Conservation (phyloP, 2,113 vertebrate genomes). For the Microtus montanus region DNA sequence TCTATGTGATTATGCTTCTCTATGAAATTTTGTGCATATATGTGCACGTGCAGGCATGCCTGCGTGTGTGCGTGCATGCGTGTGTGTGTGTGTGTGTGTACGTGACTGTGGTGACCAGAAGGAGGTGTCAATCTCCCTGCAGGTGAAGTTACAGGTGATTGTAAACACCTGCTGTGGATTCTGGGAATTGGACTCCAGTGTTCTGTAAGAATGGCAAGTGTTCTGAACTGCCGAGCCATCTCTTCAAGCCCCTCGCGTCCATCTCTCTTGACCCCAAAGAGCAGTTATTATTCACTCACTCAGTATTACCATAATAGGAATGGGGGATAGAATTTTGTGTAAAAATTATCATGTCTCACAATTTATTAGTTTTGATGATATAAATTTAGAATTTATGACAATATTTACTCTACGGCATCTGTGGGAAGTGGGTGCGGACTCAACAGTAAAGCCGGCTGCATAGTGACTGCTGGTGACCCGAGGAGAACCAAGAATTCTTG, state of each 20-base stretch:
- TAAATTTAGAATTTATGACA: background rate
- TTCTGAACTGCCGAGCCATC: background rate
- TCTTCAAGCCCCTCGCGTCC: background rate
- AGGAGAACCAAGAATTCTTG: background rate
- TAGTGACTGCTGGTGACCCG: background rate
- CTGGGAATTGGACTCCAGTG: background rate
- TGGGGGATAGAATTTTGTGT: background rate
- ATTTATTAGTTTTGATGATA: slow-evolving; percentile 28
- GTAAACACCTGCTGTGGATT: background rate
- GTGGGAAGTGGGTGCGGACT: background rate
- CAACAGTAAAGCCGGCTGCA: background rate
- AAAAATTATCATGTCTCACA: slow-evolving; percentile 3
- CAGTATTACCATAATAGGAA: background rate
- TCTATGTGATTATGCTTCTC: background rate
- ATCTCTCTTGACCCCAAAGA: background rate
- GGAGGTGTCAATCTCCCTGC: background rate
- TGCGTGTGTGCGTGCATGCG: background rate
- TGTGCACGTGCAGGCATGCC: fast-evolving
- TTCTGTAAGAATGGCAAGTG: background rate
- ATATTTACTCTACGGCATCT: slow-evolving; percentile 14
- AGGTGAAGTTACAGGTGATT: background rate
- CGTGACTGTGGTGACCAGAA: background rate
- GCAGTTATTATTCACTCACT: background rate
- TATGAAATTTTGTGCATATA: background rate
- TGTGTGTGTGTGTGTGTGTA: background rate